Evolutionary conservation across 2,888 invertebrate genomes (phyloP), one percentile per base, ranked within the genome.

Genomic region (Drosophila mettleri): DNA sequence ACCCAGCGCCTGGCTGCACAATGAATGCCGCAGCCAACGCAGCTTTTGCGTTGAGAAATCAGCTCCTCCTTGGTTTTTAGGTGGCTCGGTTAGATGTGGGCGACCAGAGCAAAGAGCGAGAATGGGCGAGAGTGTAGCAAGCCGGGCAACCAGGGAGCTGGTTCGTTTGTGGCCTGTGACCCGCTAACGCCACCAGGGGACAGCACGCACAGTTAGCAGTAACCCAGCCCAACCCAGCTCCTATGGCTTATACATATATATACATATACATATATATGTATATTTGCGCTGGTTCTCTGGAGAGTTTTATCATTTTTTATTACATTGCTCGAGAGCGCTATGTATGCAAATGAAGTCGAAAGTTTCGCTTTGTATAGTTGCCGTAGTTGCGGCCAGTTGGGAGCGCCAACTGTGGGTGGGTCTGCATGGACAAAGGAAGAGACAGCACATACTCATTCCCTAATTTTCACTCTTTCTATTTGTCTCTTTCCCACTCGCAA

Each of bases 241-340:
- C 20, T 18, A 4, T 58, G 27, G 12, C 18, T 16, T 12, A 6
- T 7, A 29, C 18, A 29, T 45, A 45, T 18, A 38, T 41, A 41
- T 41, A 8, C 22, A n/a, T 24, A n/a, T 43, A n/a, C 10, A 16
- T 46, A 27, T 31, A 4, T 48, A 20, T 8, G 31, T 36, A 16
- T 70, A 41, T 36, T 10, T 43, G 52, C 52, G 34, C 62, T 63
- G 20, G 29, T 58, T 76, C 75, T 84, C 86, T 65, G 34, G 86
- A 89, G 90, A 87, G 83, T 90, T 90, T 88, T 90, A 90, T 90
- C 89, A 90, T 87, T 89, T 90, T 89, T 86, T 89, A 89, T 90
- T 86, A 83, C 83, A 80, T 79, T 88, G 75, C 90, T 89, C 85
- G 74, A 88, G 90, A 86, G 90, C 86, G 83, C 90, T 89, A 86